Percentiles rank a stretch among this genome's conserved stretches.
Evolutionary conservation across 2,797 vertebrate genomes (phyloP).

Genomic region (Nannoperca obscura): DNA sequence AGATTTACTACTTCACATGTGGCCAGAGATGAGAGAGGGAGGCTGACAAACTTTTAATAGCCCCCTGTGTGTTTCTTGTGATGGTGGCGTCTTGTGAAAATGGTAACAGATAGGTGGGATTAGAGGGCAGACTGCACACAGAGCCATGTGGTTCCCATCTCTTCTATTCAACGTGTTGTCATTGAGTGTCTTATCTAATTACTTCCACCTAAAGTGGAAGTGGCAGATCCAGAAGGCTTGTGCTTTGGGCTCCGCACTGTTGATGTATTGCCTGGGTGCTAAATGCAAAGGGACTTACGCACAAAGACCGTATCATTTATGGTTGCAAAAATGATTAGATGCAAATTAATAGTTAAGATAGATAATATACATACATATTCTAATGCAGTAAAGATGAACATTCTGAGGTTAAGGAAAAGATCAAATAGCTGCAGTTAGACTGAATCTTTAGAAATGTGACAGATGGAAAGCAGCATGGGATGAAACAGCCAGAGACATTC

Average conservation of each 20-base stretch:
- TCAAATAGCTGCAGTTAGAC: slow-evolving; percentile 20
- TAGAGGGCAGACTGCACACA: slow-evolving; percentile 50
- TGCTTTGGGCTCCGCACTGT: slow-evolving; percentile 26
- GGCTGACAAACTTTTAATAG: slow-evolving; percentile 37
- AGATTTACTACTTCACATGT: slow-evolving; percentile 5
- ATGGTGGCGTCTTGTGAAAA: slow-evolving; percentile 46
- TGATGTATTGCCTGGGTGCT: slow-evolving; percentile 24
- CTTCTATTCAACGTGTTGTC: slow-evolving; percentile 58
- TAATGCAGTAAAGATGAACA: background rate
- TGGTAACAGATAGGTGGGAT: slow-evolving; percentile 50
- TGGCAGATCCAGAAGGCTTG: slow-evolving; percentile 34
- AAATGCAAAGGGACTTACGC: slow-evolving; percentile 26
- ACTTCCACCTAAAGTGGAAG: slow-evolving; percentile 48
- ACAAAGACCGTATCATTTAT: slow-evolving; percentile 14
- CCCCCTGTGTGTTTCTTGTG: slow-evolving; percentile 45
- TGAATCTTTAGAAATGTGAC: slow-evolving; percentile 25
- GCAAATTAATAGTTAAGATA: background rate
- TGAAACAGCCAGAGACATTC: slow-evolving; percentile 44
- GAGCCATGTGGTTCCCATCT: slow-evolving; percentile 52
- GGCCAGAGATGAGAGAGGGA: slow-evolving; percentile 37
- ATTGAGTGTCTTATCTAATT: slow-evolving; percentile 69
- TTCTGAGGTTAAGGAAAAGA: slow-evolving; percentile 15
- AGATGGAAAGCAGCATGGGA: slow-evolving; percentile 17
- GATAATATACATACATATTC: background rate
- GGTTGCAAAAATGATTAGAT: background rate